Conservation (phyloP, 2,113 vertebrate genomes). For the Bostrychus sinensis region DNA sequence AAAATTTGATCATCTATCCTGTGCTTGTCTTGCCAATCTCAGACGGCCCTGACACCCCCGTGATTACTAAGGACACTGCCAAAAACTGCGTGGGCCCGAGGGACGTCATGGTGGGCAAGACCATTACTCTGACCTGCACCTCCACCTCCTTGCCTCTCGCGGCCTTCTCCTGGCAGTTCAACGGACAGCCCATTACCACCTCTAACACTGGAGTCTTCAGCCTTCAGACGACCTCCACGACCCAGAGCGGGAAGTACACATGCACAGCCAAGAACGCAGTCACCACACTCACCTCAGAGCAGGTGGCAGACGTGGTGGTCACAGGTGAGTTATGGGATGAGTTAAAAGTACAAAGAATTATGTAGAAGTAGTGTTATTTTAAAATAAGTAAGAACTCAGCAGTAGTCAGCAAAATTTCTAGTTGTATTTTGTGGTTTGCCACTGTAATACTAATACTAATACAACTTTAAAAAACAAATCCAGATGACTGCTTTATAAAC, state of each 20-base stretch:
- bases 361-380: too few relatives aligned
- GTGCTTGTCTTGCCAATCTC: slow-evolving; percentile 17
- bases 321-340: slow-evolving; percentile 75
- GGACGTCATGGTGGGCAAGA: slow-evolving; percentile 69
- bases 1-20: slow-evolving; percentile 15
- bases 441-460: too few relatives aligned
- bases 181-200: slow-evolving; percentile 55
- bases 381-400: too few relatives aligned
- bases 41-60: slow-evolving; percentile 78
- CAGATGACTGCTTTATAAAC: too few relatives aligned
- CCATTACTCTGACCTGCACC: slow-evolving; percentile 66
- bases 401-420: too few relatives aligned
- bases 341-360: too few relatives aligned
- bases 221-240: slow-evolving; percentile 70
- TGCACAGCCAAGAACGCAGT: slow-evolving; percentile 73
- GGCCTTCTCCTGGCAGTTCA: slow-evolving; percentile 70
- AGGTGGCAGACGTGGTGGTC: slow-evolving; percentile 59
- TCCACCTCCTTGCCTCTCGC: slow-evolving; percentile 75
- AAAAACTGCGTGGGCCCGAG: slow-evolving; percentile 71
- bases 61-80: slow-evolving; percentile 52
- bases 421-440: too few relatives aligned
- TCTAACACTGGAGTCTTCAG: slow-evolving; percentile 63
- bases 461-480: too few relatives aligned
- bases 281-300: slow-evolving; percentile 53
- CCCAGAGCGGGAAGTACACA: slow-evolving; percentile 65